Percentiles rank a stretch among this genome's conserved stretches.
These are phyloP conservation scores for Drusus annulatus DNA, from an alignment of 1,140 invertebrate species.

Conservation along the genomic window DNA sequence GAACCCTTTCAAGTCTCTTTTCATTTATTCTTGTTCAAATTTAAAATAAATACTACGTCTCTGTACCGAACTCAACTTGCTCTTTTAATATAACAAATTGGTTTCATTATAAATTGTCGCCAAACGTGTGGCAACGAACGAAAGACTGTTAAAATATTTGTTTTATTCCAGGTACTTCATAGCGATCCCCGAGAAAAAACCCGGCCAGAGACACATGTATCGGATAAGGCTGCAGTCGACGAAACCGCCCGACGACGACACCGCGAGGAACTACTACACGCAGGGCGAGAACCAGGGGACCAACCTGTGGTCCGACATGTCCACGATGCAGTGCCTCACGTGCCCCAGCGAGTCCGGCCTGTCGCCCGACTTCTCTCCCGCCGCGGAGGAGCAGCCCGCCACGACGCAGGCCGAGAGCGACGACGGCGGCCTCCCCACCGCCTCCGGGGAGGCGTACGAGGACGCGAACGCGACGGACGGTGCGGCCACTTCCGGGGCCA, in stretches of 20 bases:
- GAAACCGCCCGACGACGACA: constrained; percentile 37
- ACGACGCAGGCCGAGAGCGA: not conserved
- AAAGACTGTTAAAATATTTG: too few species aligned
- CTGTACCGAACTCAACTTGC: too few species aligned
- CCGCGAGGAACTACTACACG: constrained; percentile 1
- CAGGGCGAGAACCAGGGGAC: constrained; percentile 42
- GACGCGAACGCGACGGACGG: constrained; percentile 13
- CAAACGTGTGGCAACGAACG: too few species aligned
- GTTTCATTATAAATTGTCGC: too few species aligned
- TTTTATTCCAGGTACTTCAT: constrained; percentile 72
- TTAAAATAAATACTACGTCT: too few species aligned
- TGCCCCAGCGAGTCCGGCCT: constrained; percentile 63
- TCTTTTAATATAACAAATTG: too few species aligned
- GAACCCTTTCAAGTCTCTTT: too few species aligned
- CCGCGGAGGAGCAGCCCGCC: constrained; percentile 1
- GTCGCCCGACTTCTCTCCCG: constrained; percentile 24
- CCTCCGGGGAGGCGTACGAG: constrained; percentile 2
- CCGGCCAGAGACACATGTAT: constrained; percentile 83
- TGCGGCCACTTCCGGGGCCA: not conserved
- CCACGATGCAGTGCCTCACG: constrained; percentile 64
- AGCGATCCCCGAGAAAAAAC: constrained; percentile 78
- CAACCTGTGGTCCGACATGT: constrained; percentile 62
- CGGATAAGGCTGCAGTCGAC: constrained; percentile 69
- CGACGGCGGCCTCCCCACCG: constrained; percentile 4
- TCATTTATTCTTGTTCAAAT: too few species aligned